Conservation (phyloP, 2,113 vertebrate species). For the Rafetus swinhoei region DNA sequence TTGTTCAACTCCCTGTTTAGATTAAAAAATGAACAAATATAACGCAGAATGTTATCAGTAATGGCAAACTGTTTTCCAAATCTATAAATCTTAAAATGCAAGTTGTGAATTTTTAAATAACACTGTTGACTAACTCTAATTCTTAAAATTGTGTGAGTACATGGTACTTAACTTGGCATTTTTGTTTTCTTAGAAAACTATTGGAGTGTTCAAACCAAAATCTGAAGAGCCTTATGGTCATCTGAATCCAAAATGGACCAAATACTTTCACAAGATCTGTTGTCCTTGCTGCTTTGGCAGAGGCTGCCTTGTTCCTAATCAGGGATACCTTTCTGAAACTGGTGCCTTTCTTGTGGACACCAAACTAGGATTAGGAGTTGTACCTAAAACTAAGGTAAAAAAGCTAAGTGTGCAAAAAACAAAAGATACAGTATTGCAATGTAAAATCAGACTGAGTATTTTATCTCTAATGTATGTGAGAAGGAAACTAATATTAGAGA, state of each 20-base stretch:
- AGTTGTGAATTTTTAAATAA: background rate
- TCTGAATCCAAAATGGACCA: constrained; percentile 99
- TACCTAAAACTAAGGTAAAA: constrained; percentile 96
- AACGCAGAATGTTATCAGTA: background rate
- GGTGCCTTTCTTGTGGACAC: constrained; percentile 94
- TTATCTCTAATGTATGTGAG: background rate
- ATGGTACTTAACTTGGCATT: background rate
- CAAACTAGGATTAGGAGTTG: constrained; percentile 90
- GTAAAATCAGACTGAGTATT: background rate
- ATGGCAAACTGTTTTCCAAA: background rate
- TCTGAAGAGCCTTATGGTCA: constrained; percentile 98
- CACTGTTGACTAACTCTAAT: background rate
- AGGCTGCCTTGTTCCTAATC: constrained; percentile 95
- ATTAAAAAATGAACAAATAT: background rate
- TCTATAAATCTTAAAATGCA: background rate
- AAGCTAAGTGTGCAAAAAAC: background rate
- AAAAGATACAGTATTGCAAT: background rate
- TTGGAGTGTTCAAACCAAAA: constrained; percentile 99
- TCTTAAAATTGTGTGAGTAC: background rate
- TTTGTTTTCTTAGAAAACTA: constrained; percentile 83
- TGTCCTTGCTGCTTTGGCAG: constrained; percentile 98
- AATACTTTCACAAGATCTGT: constrained; percentile 97
- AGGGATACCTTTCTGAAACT: constrained; percentile 97
- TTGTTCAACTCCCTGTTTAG: background rate
- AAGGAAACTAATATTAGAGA: background rate